A percentile compares a stretch with the other conserved stretches of the same genome.
These are phyloP conservation scores for Pelmatolapia mariae DNA, from an alignment of 2,113 vertebrate species.

Conservation along the genomic window DNA sequence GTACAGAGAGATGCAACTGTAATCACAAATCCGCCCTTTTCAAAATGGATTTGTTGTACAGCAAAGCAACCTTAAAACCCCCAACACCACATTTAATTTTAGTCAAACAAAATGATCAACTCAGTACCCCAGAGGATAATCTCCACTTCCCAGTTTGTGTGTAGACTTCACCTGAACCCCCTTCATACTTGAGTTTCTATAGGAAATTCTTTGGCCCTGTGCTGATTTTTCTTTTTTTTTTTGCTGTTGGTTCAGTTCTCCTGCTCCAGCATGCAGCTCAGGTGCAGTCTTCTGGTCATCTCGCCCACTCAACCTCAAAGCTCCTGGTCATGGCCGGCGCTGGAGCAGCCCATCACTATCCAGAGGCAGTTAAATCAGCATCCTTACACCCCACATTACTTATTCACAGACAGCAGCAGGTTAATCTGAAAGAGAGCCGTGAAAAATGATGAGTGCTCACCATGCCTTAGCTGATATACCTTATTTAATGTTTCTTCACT, in stretches of 20 bases:
- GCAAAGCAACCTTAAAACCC: constrained; percentile 7
- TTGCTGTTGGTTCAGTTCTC: background rate
- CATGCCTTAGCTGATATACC: constrained; percentile 4
- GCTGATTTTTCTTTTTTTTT: background rate
- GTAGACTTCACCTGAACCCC: background rate
- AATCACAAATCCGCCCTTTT: background rate
- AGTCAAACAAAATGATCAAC: constrained; percentile 5
- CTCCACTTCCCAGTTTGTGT: background rate
- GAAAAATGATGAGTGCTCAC: constrained; percentile 17
- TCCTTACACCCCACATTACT: constrained; percentile 66
- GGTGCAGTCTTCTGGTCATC: constrained; percentile 10
- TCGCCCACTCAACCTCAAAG: background rate
- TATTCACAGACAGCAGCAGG: constrained; percentile 83
- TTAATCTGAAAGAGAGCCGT: constrained; percentile 80
- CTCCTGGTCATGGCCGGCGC: constrained; percentile 5
- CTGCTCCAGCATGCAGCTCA: background rate
- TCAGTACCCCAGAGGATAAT: background rate
- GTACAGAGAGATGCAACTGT: constrained; percentile 5
- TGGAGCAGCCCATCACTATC: constrained; percentile 4
- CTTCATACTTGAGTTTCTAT: background rate
- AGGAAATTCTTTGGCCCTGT: constrained; percentile 42
- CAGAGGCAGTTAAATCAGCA: background rate
- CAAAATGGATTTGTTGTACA: background rate
- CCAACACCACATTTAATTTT: background rate
- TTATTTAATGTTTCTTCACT: constrained; percentile 5